phyloP scores from a whole-genome alignment of 2,888 invertebrate genomes.

The Aleiodes leptofemur region DNA sequence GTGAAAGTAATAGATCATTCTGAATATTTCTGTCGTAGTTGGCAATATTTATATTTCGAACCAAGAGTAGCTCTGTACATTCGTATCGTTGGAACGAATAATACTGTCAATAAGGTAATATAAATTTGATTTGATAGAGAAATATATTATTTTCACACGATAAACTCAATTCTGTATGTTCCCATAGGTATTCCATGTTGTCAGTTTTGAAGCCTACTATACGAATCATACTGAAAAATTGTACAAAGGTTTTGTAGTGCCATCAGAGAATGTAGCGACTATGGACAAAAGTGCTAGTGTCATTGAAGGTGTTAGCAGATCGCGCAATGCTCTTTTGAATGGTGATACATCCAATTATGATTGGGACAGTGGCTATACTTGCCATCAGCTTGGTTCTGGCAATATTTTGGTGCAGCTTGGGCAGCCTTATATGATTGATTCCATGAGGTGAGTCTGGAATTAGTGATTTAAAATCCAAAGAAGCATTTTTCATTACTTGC shows the following conservation, averaged over 20 bases:
- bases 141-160: background rate
- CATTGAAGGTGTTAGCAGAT: constrained; percentile 95
- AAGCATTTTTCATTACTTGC: too few relatives aligned
- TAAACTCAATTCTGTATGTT: background rate
- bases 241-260: constrained; percentile 86
- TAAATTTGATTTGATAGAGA: constrained; percentile 52
- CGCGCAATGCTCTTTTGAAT: constrained; percentile 95
- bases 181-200: constrained; percentile 90
- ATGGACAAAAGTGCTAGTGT: constrained; percentile 93
- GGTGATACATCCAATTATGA: constrained; percentile 97
- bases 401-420: constrained; percentile 95
- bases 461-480: background rate
- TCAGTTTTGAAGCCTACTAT: constrained; percentile 93
- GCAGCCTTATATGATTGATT: constrained; percentile 95
- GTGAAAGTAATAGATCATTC: constrained; percentile 94
- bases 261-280: constrained; percentile 94
- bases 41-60: constrained; percentile 96
- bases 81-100: constrained; percentile 91
- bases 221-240: constrained; percentile 86
- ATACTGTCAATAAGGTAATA: constrained; percentile 92
- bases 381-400: constrained; percentile 96
- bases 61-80: constrained; percentile 91
- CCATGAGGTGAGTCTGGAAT: constrained; percentile 81
- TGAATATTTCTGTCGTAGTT: constrained; percentile 94
- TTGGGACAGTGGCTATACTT: constrained; percentile 99